Evolutionary conservation across 2,113 vertebrate genomes (phyloP).

Genomic region (Aspidoscelis tigris): DNA sequence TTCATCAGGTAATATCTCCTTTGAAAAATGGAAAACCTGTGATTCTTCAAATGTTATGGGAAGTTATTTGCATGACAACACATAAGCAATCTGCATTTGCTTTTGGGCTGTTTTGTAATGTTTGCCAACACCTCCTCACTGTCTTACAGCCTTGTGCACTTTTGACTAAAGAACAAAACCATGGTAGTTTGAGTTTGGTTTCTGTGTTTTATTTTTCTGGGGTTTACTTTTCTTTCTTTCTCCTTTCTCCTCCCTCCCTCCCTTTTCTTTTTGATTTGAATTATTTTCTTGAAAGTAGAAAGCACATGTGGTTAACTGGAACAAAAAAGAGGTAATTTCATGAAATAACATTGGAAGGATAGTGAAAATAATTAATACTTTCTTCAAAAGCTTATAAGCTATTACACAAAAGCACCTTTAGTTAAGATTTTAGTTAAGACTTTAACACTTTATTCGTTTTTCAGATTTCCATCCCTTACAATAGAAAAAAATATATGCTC

Average conservation of each 20-base stretch:
- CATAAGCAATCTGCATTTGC: background rate
- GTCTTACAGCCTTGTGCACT: background rate
- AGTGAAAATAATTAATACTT: background rate
- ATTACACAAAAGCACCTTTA: background rate
- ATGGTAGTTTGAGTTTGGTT: too few species aligned
- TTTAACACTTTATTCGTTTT: background rate
- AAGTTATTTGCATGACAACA: too few species aligned
- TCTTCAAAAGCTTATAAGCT: background rate
- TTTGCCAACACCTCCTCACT: background rate
- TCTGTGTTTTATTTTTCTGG: background rate
- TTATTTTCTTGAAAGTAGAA: background rate
- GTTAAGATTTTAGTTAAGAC: background rate
- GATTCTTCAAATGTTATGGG: too few species aligned
- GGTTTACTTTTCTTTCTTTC: too few species aligned
- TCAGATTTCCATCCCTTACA: background rate
- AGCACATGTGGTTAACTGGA: background rate
- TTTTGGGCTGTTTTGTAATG: background rate
- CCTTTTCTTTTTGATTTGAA: too few species aligned
- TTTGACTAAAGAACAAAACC: background rate
- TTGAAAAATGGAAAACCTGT: too few species aligned
- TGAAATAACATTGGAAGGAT: background rate
- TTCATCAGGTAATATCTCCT: too few species aligned
- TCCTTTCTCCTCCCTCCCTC: too few species aligned
- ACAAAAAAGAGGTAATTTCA: background rate
- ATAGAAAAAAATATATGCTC: background rate